A percentile compares a stretch with the other conserved stretches of the same genome.
Conservation (phyloP, 1,140 invertebrate genomes). For the Dreissena rostriformis region DNA sequence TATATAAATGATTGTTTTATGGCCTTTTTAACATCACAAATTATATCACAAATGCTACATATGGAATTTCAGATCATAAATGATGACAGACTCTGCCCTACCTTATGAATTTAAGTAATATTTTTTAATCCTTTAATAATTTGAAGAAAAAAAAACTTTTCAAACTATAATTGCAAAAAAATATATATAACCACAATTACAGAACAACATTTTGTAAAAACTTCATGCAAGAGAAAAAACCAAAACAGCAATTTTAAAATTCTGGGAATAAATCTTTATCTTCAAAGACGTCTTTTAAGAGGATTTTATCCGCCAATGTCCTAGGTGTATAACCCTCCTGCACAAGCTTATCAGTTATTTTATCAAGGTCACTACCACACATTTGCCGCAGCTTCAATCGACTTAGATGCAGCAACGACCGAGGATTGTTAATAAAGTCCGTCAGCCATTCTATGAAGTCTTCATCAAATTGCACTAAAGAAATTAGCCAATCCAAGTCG, state of each 20-base stretch:
- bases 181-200: too few relatives aligned
- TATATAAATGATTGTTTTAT: too few relatives aligned
- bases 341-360: background rate
- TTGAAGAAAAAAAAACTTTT: too few relatives aligned
- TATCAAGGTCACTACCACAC: constrained; percentile 3
- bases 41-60: too few relatives aligned
- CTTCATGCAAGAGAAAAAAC: too few relatives aligned
- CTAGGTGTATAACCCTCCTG: constrained; percentile 9
- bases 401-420: constrained; percentile 30
- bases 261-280: background rate
- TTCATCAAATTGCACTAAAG: constrained; percentile 11
- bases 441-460: constrained; percentile 41
- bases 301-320: constrained; percentile 21
- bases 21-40: too few relatives aligned
- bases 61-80: too few relatives aligned
- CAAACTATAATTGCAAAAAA: too few relatives aligned
- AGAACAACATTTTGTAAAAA: too few relatives aligned
- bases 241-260: constrained; percentile 9
- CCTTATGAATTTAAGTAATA: too few relatives aligned
- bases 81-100: too few relatives aligned
- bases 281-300: constrained; percentile 37
- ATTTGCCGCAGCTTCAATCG: constrained; percentile 5
- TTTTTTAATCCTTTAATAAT: too few relatives aligned
- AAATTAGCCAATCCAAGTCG: background rate
- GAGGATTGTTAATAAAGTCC: constrained; percentile 32